Evolutionary conservation across 2,113 vertebrate species (phyloP).

Genomic region (Cromileptes altivelis): DNA sequence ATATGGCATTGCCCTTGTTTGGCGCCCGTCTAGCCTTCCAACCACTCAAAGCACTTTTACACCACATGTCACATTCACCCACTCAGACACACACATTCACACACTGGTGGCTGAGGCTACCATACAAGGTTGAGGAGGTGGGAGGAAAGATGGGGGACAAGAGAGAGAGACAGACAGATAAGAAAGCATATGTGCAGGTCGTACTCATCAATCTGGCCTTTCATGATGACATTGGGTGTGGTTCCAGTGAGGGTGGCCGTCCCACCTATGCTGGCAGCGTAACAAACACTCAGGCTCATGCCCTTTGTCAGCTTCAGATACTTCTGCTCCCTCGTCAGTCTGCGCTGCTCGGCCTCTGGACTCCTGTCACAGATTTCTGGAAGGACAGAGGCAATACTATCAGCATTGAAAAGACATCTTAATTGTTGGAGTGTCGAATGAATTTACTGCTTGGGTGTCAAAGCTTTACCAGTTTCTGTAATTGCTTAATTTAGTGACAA

Average conservation of each 20-base stretch:
- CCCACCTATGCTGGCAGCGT: constrained; percentile 90
- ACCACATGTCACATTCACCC: no score
- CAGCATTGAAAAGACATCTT: neutral
- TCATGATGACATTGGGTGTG: constrained; percentile 89
- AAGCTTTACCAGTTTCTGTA: neutral
- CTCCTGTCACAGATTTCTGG: constrained; percentile 19
- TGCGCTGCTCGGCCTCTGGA: constrained; percentile 22
- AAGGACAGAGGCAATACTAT: neutral
- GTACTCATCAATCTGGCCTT: constrained; percentile 89
- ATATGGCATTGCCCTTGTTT: no score
- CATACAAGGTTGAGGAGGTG: no score
- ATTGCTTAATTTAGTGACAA: neutral
- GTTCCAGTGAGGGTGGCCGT: constrained; percentile 91
- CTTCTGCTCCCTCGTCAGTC: constrained; percentile 33
- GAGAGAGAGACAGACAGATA: no score
- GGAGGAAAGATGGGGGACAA: no score
- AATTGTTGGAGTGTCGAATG: neutral
- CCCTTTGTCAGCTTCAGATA: constrained; percentile 83
- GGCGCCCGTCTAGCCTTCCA: no score
- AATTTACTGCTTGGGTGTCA: neutral
- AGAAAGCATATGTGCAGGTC: neutral
- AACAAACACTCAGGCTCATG: constrained; percentile 89
- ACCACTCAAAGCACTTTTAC: no score
- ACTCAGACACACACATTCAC: no score
- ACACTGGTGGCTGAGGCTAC: no score